Evolutionary conservation across 2,888 invertebrate species (phyloP), one percentile per base, ranked within the genome.

Genomic region (Flexamia atlantica): DNA sequence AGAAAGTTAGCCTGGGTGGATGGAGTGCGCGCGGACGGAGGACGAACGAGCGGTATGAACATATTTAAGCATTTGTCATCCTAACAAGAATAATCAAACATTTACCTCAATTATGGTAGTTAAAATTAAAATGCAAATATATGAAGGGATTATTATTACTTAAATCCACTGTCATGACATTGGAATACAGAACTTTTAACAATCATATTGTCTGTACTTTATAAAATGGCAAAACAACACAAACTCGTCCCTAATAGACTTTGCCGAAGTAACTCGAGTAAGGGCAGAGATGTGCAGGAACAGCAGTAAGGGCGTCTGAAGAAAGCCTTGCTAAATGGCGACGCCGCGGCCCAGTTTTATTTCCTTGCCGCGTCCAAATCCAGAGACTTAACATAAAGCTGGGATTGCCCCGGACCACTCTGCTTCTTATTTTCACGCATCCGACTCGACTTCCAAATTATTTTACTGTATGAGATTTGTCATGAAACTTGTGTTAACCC

Each of bases 341-440:
- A 30, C 25, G 30, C 30, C 30, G 80, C 17, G 30, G 80, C 32
- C 70, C 70, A 70, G 28, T 82, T 82, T 82, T 82, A 82, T 82
- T 82, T 81, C 70, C 82, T 82, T 82, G 68, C 40, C 30, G 50
- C 40, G 70, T 70, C 82, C 82, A 82, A 82, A 82, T 46, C 82
- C 72, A 23, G 17, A 23, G 82, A 82, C 72, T 82, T 82, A 82
- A 53, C 70, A 32, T 50, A 50, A 32, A 82, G 36, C 32, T 20
- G 23, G 72, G 82, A 82, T 82, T 72, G 53, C 82, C 82, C 82
- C 70, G 25, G 68, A 46, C 50, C 50, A 3, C 20, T 14, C 53
- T 1, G 76, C n/a, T 5, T 42, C 36, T 42, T 42, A 74, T 74
- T 74, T 74, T 74, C 74, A 28, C 74, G 36, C 23, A 12, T 60